Base-by-base conservation (phyloP, 2,888 invertebrate genomes). In the Pasiphila rectangulata region DNA sequence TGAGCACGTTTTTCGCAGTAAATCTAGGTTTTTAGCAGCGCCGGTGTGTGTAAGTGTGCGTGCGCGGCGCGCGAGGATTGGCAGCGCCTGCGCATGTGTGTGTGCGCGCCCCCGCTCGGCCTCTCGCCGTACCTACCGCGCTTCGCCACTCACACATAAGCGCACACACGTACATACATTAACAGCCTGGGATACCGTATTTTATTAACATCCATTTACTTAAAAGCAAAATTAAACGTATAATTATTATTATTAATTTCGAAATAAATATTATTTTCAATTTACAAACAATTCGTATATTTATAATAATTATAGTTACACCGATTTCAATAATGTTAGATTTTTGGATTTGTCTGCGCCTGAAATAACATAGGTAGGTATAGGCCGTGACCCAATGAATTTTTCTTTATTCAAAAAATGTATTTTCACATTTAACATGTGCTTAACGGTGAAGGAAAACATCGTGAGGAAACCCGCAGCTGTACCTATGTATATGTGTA, bases 21-120 rank as follows among this genome's bases (percentile, higher is more conserved):
- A 75, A 74, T 74, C 67, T 67, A 65, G 64, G 76, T 76, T 73
- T 75, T 73, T 72, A 73, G 67, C 65, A 58, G 64, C 60, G 66
- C 60, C 46, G 54, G 40, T 46, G 60, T 39, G 62, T 51, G 66
- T 56, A 57, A 55, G 75, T 76, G 74, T 74, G 77, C 63, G 79
- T 72, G 75, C 46, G 56, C 59, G 72, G 66, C 70, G 75, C 72
- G 75, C 79, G 72, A 72, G 73, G 72, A 82, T 82, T 81, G 81
- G 82, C 69, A 70, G 72, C 47, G 61, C 62, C 70, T 65, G 71
- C 64, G 67, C 51, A 49, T 63, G 74, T 72, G 76, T 72, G 79
- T 56, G 77, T 65, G 74, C 58, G 73, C 77, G 76, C 78, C 73
- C 78, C 79, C 76, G 75, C 76, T 72, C 79, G 75, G 78, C 79